These are phyloP conservation scores for Dicycla oo DNA, from an alignment of 2,888 invertebrate genomes.

Conservation along the genomic window DNA sequence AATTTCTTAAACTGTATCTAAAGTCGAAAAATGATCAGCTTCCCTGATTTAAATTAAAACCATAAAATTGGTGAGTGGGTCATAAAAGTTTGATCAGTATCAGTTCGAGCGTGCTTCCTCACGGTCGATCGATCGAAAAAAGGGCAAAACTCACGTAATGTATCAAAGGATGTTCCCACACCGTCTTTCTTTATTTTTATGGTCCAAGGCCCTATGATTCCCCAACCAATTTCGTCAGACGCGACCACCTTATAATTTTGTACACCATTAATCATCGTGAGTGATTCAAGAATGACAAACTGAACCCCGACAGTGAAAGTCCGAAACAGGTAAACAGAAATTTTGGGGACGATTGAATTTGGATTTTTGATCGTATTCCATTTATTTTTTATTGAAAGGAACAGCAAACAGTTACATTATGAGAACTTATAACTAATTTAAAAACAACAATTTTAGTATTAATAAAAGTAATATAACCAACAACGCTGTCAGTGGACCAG, in stretches of 20 bases:
- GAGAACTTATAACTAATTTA: no score
- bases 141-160: slow-evolving; percentile 70
- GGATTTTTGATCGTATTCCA: slow-evolving; percentile 50
- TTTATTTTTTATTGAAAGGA: no score
- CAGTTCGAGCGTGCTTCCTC: slow-evolving; percentile 77
- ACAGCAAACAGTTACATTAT: no score
- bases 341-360: slow-evolving; percentile 38
- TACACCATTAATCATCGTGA: slow-evolving; percentile 82
- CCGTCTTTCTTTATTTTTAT: slow-evolving; percentile 75
- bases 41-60: slow-evolving; percentile 67
- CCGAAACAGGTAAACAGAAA: slow-evolving; percentile 52
- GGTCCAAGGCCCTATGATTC: slow-evolving; percentile 75
- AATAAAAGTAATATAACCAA: no score
- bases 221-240: slow-evolving; percentile 80
- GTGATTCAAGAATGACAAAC: slow-evolving; percentile 83
- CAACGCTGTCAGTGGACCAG: no score
- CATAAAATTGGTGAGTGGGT: slow-evolving; percentile 74
- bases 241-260: slow-evolving; percentile 86
- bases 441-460: no score
- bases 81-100: slow-evolving; percentile 77
- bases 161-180: slow-evolving; percentile 85
- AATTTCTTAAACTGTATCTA: slow-evolving; percentile 59
- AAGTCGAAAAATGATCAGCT: slow-evolving; percentile 58
- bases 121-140: slow-evolving; percentile 70
- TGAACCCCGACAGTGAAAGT: slow-evolving; percentile 75